A percentile compares a stretch with the other conserved stretches of the same genome.
Conservation (phyloP, 1,140 invertebrate species). For the Drosophila baimaii region DNA sequence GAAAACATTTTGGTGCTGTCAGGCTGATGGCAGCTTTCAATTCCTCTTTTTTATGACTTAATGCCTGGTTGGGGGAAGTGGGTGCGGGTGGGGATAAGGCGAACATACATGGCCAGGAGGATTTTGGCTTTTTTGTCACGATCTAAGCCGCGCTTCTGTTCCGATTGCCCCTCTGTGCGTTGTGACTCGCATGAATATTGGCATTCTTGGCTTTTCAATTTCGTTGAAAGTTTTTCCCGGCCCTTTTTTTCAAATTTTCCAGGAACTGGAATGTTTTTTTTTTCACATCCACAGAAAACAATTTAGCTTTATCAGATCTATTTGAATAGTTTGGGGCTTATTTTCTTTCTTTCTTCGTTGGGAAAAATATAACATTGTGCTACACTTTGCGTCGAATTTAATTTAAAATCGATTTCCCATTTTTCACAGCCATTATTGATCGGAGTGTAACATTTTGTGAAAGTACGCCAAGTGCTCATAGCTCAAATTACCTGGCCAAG, state of each 20-base stretch:
- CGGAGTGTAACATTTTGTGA: constrained; percentile 25
- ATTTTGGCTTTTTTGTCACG: constrained; percentile 76
- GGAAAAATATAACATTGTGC: neutral
- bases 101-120: constrained; percentile 11
- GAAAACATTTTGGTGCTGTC: constrained; percentile 51
- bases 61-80: constrained; percentile 3
- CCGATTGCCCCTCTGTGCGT: constrained; percentile 41
- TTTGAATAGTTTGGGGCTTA: neutral
- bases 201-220: constrained; percentile 65
- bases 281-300: neutral
- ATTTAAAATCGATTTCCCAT: neutral
- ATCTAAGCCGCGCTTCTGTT: constrained; percentile 64
- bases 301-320: neutral
- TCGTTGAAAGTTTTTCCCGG: constrained; percentile 18
- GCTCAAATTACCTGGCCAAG: constrained; percentile 77
- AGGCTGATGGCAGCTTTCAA: constrained; percentile 35
- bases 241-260: constrained; percentile 3
- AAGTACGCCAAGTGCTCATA: constrained; percentile 51
- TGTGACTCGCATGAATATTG: constrained; percentile 73
- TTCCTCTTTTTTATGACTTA: constrained; percentile 58
- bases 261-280: neutral
- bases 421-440: neutral
- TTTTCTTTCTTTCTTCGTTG: too few relatives aligned
- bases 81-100: neutral
- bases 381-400: neutral